phyloP scores from a whole-genome alignment of 1,140 invertebrate genomes.

The Carposina sasakii region DNA sequence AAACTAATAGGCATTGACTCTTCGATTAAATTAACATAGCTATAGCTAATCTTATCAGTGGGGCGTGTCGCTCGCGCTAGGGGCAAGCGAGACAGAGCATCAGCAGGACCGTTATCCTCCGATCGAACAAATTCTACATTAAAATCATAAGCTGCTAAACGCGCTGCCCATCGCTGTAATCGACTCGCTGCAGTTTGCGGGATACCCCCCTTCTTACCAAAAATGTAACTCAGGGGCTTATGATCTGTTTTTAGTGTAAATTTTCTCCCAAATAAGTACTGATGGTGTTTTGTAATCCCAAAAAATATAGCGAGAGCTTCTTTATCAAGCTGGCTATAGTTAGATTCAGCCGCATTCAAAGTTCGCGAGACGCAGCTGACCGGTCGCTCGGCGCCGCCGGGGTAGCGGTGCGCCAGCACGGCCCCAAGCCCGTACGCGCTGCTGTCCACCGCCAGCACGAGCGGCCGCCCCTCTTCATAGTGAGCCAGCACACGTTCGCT shows the following conservation, averaged over 20 bases:
- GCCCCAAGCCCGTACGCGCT: slow-evolving; percentile 63
- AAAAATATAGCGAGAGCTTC: slow-evolving; percentile 71
- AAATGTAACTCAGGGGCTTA: slow-evolving; percentile 43
- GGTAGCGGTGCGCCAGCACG: slow-evolving; percentile 58
- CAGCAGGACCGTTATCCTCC: slow-evolving; percentile 2
- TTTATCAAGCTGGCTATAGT: slow-evolving; percentile 73
- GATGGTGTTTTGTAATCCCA: slow-evolving; percentile 67
- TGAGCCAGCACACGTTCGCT: slow-evolving; percentile 30
- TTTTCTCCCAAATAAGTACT: slow-evolving; percentile 47
- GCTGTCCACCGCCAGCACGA: slow-evolving; percentile 69
- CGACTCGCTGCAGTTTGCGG: slow-evolving; percentile 5
- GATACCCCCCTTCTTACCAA: slow-evolving; percentile 1
- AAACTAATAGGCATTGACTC: neutral
- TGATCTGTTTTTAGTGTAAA: slow-evolving; percentile 64
- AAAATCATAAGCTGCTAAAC: slow-evolving; percentile 1
- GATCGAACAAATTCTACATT: slow-evolving; percentile 1
- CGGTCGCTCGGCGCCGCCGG: slow-evolving; percentile 49
- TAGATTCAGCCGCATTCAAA: slow-evolving; percentile 58
- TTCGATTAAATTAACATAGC: neutral
- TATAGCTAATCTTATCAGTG: neutral
- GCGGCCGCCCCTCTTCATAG: slow-evolving; percentile 46
- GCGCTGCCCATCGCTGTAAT: slow-evolving; percentile 3
- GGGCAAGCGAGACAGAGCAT: neutral
- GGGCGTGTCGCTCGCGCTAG: neutral
- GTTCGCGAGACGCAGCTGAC: slow-evolving; percentile 68